A percentile compares a stretch with the other conserved stretches of the same genome.
Evolutionary conservation across 2,797 vertebrate genomes (phyloP).

Genomic region (Eulemur albifrons): DNA sequence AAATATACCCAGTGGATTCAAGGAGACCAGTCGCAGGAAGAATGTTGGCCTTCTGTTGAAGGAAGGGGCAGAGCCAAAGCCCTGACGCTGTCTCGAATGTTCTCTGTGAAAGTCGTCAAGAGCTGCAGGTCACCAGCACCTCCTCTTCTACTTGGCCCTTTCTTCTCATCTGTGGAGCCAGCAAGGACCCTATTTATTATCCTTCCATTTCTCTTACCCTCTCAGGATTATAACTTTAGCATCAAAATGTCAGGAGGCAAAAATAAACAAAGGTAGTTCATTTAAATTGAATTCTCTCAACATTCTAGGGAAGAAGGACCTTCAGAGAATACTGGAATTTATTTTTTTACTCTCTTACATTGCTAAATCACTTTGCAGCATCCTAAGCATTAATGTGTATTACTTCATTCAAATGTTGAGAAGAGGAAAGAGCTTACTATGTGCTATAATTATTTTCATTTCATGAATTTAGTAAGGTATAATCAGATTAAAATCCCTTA

Average conservation of each 20-base stretch:
- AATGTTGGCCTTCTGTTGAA: not conserved
- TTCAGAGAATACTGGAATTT: not conserved
- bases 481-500: constrained; percentile 31
- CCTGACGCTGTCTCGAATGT: not conserved
- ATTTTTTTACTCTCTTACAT: not conserved
- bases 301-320: not conserved
- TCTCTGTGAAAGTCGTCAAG: not conserved
- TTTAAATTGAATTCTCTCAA: not conserved
- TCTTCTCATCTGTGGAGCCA: not conserved
- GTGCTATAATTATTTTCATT: not conserved
- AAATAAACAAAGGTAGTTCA: not conserved
- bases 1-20: not conserved
- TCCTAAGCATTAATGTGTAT: not conserved
- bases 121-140: rapidly evolving
- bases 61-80: not conserved
- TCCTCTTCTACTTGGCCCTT: not conserved
- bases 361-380: not conserved
- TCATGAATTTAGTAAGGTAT: constrained; percentile 6
- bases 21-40: not conserved
- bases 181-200: not conserved
- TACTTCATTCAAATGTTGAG: constrained; percentile 31
- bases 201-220: not conserved
- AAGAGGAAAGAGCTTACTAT: not conserved
- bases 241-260: not conserved
- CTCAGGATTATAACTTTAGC: not conserved